Conservation (phyloP, 2,113 vertebrate genomes). For the Protomyctophum bolini region DNA sequence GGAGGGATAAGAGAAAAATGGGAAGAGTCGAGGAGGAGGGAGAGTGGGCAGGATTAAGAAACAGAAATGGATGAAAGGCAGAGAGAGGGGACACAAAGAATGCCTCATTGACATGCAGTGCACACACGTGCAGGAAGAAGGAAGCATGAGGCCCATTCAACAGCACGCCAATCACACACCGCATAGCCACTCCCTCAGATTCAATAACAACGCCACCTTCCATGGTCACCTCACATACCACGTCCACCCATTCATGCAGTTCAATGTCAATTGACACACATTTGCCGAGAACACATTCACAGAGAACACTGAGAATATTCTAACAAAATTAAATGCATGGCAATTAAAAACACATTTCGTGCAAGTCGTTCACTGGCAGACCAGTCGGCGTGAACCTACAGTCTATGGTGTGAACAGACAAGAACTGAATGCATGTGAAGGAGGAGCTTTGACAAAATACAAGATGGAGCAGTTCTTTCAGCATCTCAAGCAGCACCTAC, state of each 20-base stretch:
- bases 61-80: neutral
- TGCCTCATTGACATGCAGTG: conserved; percentile 60
- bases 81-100: conserved; percentile 44
- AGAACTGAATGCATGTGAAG: neutral
- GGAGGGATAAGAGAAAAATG: neutral
- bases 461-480: neutral
- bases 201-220: conserved; percentile 14
- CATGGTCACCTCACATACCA: conserved; percentile 11
- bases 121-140: conserved; percentile 26
- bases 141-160: conserved; percentile 46
- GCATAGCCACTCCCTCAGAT: conserved; percentile 24
- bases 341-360: neutral
- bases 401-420: neutral
- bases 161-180: conserved; percentile 18
- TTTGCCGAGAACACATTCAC: neutral
- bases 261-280: neutral
- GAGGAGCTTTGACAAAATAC: neutral
- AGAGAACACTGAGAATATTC: neutral
- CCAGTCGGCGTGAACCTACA: neutral
- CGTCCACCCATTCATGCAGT: neutral
- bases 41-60: conserved; percentile 1
- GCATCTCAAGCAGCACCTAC: conserved; percentile 57
- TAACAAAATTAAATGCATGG: neutral
- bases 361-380: neutral
- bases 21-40: conserved; percentile 6